phyloP scores from a whole-genome alignment of 2,113 vertebrate genomes.

The Pao palembangensis region DNA sequence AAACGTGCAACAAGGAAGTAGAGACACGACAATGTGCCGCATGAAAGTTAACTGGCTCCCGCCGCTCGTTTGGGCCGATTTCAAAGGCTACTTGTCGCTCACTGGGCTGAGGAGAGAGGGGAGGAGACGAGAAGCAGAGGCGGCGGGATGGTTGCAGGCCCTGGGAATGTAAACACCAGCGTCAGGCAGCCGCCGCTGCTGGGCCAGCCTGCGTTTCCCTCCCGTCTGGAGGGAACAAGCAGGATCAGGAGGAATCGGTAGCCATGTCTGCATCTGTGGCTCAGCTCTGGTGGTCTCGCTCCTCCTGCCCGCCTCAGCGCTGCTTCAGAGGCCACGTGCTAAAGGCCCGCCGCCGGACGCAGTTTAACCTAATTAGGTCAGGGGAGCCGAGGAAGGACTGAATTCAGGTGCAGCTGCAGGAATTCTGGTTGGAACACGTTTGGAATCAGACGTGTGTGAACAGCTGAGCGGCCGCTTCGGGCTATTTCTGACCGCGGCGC shows the following conservation, averaged over 20 bases:
- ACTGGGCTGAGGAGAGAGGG: slow-evolving; percentile 21
- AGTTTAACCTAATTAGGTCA: too few relatives aligned
- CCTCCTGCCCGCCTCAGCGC: slow-evolving; percentile 19
- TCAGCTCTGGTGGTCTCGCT: slow-evolving; percentile 4
- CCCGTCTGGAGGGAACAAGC: slow-evolving; percentile 7
- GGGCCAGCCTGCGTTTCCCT: neutral
- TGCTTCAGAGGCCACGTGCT: too few relatives aligned
- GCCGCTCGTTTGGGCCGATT: slow-evolving; percentile 21
- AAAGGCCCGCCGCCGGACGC: too few relatives aligned
- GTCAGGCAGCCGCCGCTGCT: slow-evolving; percentile 12
- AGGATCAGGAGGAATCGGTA: neutral
- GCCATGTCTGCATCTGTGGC: too few relatives aligned
- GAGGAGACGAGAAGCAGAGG: slow-evolving; percentile 15
- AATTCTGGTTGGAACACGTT: too few relatives aligned
- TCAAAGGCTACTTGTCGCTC: slow-evolving; percentile 34
- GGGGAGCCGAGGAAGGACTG: too few relatives aligned
- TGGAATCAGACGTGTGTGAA: slow-evolving; percentile 2
- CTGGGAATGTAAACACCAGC: slow-evolving; percentile 57
- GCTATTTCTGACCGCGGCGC: slow-evolving; percentile 51
- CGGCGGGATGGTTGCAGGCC: slow-evolving; percentile 24
- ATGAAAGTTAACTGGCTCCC: slow-evolving; percentile 48
- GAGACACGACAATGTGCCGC: too few relatives aligned
- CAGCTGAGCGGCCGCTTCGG: slow-evolving; percentile 51
- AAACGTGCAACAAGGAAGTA: too few relatives aligned
- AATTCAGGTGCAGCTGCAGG: too few relatives aligned